Conservation (phyloP, 1,140 invertebrate genomes). For the Augochlora pura region DNA sequence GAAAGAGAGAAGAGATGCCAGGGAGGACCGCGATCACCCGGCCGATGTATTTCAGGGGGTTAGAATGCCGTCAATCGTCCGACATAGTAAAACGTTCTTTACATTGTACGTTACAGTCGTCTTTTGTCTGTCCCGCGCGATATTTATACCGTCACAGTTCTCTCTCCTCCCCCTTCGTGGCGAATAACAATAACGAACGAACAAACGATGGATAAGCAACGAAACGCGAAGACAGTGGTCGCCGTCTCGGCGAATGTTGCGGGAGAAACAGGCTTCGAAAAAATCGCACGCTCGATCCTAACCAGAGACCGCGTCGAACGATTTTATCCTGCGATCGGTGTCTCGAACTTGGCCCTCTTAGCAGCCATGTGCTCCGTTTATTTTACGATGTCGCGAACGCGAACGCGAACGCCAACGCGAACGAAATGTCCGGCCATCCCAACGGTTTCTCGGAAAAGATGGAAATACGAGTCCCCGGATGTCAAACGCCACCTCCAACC, state of each 20-base stretch:
- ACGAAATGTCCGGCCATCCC: slow-evolving; percentile 28
- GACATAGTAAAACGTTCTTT: no score
- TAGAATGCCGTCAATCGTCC: no score
- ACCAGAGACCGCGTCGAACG: background rate
- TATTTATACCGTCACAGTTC: no score
- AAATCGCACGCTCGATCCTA: background rate
- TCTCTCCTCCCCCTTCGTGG: no score
- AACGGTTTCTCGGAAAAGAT: slow-evolving; percentile 57
- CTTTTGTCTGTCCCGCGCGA: no score
- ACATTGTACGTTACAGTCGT: no score
- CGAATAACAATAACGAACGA: no score
- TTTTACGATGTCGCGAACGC: slow-evolving; percentile 60
- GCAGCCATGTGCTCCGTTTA: slow-evolving; percentile 60
- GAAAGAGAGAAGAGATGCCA: no score
- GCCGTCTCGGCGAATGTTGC: no score
- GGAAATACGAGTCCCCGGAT: slow-evolving; percentile 54
- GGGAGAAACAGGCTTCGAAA: no score
- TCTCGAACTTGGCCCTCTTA: slow-evolving; percentile 65
- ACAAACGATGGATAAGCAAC: no score
- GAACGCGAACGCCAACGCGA: slow-evolving; percentile 45
- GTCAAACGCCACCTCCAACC: slow-evolving; percentile 21
- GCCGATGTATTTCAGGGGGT: background rate
- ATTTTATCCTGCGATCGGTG: slow-evolving; percentile 51
- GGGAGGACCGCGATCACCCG: background rate
- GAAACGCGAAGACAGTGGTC: no score